Percentiles rank a stretch among this genome's conserved stretches.
These are phyloP conservation scores for Malacosoma neustria DNA, from an alignment of 2,888 invertebrate species.

Conservation along the genomic window DNA sequence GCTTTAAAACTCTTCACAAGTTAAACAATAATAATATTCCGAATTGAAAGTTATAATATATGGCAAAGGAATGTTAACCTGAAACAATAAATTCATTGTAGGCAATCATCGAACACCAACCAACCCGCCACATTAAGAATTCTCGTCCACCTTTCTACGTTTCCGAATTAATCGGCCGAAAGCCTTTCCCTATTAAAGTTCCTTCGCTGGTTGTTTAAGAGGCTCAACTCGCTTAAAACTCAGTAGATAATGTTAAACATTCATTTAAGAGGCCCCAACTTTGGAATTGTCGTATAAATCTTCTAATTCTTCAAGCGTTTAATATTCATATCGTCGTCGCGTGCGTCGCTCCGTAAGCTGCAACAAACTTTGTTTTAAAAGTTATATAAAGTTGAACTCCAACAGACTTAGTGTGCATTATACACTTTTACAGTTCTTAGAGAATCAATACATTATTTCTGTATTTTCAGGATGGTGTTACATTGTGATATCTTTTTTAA, in stretches of 20 bases:
- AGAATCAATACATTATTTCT: no score
- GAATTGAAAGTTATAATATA: no score
- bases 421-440: no score
- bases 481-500: no score
- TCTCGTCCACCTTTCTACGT: conserved; percentile 63
- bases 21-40: no score
- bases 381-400: no score
- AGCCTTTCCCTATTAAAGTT: conserved; percentile 69
- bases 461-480: no score
- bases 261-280: conserved; percentile 68
- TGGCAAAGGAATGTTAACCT: no score
- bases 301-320: conserved; percentile 68
- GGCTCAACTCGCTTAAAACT: conserved; percentile 64
- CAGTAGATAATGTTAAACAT: conserved; percentile 72
- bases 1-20: no score
- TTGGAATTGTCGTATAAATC: conserved; percentile 68
- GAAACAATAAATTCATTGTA: conserved; percentile 4
- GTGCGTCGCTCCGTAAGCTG: conserved; percentile 20
- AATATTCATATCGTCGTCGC: conserved; percentile 69
- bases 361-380: conserved; percentile 20
- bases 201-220: conserved; percentile 67
- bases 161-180: conserved; percentile 67
- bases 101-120: conserved; percentile 16
- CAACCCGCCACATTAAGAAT: conserved; percentile 64
- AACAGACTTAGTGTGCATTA: no score